Base-by-base conservation (phyloP, 2,888 invertebrate genomes). In the Dolichopus griseipennis region DNA sequence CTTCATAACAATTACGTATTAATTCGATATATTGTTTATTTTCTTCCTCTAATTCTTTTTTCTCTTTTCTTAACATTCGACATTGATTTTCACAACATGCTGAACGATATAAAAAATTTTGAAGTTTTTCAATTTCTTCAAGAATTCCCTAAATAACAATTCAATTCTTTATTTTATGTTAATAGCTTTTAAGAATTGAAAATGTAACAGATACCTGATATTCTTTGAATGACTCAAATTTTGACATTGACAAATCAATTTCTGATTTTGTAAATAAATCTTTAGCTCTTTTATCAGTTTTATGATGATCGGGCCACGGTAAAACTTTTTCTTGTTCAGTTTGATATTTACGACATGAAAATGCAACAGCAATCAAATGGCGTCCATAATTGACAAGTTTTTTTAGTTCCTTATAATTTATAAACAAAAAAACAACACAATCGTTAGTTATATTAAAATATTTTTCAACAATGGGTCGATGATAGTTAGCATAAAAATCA, bases 271-370 rank as follows among this genome's bases (percentile, higher is more conserved):
- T 10, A 7, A 27, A 27, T 27, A 27, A 27, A 7, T 37, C 37
- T 10, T 37, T 9, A 9, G 6, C 34, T 5, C 6, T 37, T 37
- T 37, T 9, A 12, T 4, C 37, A 7, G 37, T 5, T 7, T 8
- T 37, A 10, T 2, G 8, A 7, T 37, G 2, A 27, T 37, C 12
- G 8, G 37, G 37, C 37, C 37, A 76, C 0, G 78, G 69, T 7
- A 75, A 69, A 5, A 80, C 73, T 43, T 81, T 81, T 67, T 80
- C 80, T 3, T 76, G 73, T 70, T 80, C 76, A 0, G 80, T 80
- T 70, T 78, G 77, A 6, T 78, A 72, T 68, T 80, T 81, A 10
- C 78, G 71, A 22, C 80, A 81, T 27, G 73, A 78, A 20, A 75
- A 75, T 0, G 76, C 75, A 1, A 80, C 71, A 0, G 76, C 73